These are phyloP conservation scores for Daboia siamensis DNA, from an alignment of 2,113 vertebrate genomes.

Conservation along the genomic window DNA sequence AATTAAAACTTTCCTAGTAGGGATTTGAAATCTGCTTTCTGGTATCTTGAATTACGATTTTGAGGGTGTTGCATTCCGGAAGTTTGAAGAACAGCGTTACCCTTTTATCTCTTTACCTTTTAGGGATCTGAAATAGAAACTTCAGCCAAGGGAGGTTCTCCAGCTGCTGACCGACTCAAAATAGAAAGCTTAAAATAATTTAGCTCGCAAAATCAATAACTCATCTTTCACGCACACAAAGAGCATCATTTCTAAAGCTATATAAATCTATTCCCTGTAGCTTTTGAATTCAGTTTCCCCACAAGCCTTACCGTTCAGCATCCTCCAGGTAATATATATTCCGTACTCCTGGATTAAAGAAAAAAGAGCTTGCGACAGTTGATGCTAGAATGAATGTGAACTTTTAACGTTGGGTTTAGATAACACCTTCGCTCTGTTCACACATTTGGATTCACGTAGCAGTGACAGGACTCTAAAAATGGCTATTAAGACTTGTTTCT, in stretches of 20 bases:
- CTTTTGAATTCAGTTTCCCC: background rate
- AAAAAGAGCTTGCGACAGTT: background rate
- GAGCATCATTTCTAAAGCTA: background rate
- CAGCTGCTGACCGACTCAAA: background rate
- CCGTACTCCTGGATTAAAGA: background rate
- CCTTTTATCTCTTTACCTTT: no score
- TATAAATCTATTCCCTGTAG: background rate
- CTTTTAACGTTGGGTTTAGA: background rate
- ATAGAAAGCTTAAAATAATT: background rate
- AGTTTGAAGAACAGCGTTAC: no score
- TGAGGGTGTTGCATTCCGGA: no score
- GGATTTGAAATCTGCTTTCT: no score
- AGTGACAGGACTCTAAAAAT: background rate
- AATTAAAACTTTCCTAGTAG: no score
- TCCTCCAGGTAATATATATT: background rate
- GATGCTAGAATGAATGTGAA: background rate
- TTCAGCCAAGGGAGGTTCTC: slow-evolving; percentile 9
- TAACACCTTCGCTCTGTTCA: background rate
- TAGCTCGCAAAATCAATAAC: background rate
- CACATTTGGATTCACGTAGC: background rate
- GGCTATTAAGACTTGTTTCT: background rate
- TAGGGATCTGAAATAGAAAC: background rate
- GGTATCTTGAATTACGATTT: no score
- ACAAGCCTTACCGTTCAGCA: background rate
- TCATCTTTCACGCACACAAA: background rate